These are phyloP conservation scores for Neosilurus hyrtlii DNA, from an alignment of 2,797 vertebrate genomes.

Conservation along the genomic window DNA sequence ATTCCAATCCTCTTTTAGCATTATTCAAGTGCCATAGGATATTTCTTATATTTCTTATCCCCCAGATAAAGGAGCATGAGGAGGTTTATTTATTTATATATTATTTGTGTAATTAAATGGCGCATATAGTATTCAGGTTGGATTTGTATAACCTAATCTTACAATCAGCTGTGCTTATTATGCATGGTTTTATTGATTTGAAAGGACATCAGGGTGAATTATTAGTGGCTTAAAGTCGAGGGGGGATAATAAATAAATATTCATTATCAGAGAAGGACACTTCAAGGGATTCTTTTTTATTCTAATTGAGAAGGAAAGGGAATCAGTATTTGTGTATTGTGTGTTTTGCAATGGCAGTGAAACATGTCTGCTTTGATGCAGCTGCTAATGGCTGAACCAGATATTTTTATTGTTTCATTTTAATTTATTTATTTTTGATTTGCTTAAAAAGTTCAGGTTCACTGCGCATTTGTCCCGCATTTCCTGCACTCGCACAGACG, in stretches of 20 bases:
- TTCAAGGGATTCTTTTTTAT: background rate
- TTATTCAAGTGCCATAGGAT: background rate
- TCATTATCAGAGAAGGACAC: background rate
- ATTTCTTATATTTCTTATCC: background rate
- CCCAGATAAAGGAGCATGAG: background rate
- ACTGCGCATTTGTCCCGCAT: background rate
- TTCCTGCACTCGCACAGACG: background rate
- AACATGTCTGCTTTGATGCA: background rate
- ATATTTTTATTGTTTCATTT: background rate
- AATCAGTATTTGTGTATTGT: background rate
- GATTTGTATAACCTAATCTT: background rate
- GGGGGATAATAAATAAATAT: background rate
- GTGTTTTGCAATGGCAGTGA: background rate
- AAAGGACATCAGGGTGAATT: constrained; percentile 1
- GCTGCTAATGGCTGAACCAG: background rate
- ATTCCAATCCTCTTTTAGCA: background rate
- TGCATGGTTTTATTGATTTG: background rate
- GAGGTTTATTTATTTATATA: background rate
- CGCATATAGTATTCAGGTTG: background rate
- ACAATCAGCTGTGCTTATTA: background rate
- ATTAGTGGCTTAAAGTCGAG: background rate
- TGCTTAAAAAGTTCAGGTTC: background rate
- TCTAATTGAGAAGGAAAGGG: background rate
- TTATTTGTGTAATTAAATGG: background rate
- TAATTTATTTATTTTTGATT: background rate